Evolutionary conservation across 2,888 invertebrate species (phyloP), one percentile per base, ranked within the genome.

Genomic region (Dasysyrphus albostriatus): DNA sequence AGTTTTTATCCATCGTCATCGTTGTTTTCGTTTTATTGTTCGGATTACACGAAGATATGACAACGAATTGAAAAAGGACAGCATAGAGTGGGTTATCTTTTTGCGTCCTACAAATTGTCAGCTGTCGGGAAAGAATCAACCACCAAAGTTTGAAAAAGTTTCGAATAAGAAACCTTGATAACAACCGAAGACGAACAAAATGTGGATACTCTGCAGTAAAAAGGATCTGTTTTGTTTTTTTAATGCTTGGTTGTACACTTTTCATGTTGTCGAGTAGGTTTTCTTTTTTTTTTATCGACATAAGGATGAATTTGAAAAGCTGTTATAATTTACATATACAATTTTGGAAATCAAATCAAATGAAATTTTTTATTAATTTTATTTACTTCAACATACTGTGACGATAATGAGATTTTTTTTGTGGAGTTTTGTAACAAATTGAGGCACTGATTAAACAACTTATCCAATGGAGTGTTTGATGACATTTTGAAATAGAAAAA

Each of bases 1-100:
- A 63, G 42, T 42, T 63, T 44, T 39, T 10, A n/a, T 24, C 12
- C 51, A 2, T 29, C 56, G 56, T 56, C 56, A 32, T 56, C 9
- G 56, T 32, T 56, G 32, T 56, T 56, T 59, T 39, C 6, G 12
- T 39, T 34, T 37, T 39, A 59, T 59, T 59, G 12, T 59, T 59
- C 19, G 9, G 59, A 59, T 39, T 59, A 59, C 59, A 59, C 37
- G 39, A 39, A 59, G 39, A 59, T 59, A 59, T 59, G 37, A 59
- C 37, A 59, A 59, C 37, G 37, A 59, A 37, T 59, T 59, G 37
- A 37, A 19, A 56, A 59, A 59, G 59, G 12, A 37, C 7, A 59
- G 39, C 5, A 42, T 14, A 14, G 14, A 39, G 39, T 59, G 59
- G 59, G 39, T 59, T 39, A 59, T 59, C 59, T 59, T 39, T 59